A percentile compares a stretch with the other conserved stretches of the same genome.
These are phyloP conservation scores for Onychostruthus taczanowskii DNA, from an alignment of 2,113 vertebrate species.

Conservation along the genomic window DNA sequence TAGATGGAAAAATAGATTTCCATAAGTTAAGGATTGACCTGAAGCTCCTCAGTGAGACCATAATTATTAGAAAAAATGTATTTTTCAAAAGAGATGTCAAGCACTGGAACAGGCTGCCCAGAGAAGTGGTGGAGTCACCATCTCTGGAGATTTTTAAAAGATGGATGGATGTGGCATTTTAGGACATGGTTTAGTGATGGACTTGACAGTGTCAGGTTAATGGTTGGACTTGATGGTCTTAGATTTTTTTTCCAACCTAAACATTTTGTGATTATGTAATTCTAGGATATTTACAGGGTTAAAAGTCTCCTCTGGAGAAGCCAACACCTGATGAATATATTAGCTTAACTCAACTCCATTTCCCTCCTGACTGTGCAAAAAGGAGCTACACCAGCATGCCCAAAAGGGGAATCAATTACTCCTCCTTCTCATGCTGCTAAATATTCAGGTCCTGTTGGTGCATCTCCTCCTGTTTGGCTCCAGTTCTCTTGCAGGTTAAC, in stretches of 20 bases:
- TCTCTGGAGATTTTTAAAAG: not conserved
- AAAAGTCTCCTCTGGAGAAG: not conserved
- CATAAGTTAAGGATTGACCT: not conserved
- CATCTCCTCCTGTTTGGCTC: slow-evolving; percentile 24
- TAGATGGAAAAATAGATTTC: not conserved
- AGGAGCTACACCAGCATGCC: not conserved
- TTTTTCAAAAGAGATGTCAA: not conserved
- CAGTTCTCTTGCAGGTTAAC: slow-evolving; percentile 10
- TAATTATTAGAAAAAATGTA: not conserved
- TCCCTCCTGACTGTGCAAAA: not conserved
- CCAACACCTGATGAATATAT: slow-evolving; percentile 24
- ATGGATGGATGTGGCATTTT: not conserved
- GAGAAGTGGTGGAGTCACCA: not conserved
- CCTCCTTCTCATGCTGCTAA: not conserved
- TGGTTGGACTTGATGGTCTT: not conserved
- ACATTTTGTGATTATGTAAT: not conserved
- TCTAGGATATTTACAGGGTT: not conserved
- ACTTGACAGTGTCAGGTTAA: not conserved
- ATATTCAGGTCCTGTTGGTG: slow-evolving; percentile 12
- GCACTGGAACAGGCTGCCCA: not conserved
- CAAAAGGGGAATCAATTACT: not conserved
- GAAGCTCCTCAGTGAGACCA: not conserved
- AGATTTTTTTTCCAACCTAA: not conserved
- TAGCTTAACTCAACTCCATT: not conserved
- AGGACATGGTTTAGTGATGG: not conserved